Conservation (phyloP, 2,113 vertebrate genomes). For the Macrotus californicus region DNA sequence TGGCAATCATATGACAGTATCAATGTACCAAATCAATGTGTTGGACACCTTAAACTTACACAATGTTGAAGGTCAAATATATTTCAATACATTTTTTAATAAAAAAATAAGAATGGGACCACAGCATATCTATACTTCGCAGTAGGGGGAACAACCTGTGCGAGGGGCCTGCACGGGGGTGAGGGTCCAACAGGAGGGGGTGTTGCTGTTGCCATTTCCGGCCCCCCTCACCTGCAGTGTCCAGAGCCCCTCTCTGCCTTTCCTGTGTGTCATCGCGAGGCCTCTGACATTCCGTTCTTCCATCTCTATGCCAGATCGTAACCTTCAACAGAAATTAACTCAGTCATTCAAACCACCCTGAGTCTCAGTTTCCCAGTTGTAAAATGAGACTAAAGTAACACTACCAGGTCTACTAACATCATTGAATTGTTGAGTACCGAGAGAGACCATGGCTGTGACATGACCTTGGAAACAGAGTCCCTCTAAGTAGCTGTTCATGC, state of each 20-base stretch:
- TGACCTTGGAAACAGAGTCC: background rate
- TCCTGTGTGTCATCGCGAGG: accelerated
- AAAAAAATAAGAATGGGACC: background rate
- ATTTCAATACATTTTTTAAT: background rate
- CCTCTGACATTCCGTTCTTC: background rate
- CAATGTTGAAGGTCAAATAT: background rate
- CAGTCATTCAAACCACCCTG: background rate
- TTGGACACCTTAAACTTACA: background rate
- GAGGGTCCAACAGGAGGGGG: background rate
- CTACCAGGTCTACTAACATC: background rate
- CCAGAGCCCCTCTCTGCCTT: background rate
- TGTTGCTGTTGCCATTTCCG: accelerated
- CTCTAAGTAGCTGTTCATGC: background rate
- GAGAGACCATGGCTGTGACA: accelerated
- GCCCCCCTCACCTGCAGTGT: accelerated
- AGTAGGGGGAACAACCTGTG: background rate
- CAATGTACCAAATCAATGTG: background rate
- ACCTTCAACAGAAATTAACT: background rate
- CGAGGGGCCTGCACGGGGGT: accelerated
- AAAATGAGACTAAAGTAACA: background rate
- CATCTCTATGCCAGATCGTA: accelerated
- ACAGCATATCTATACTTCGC: background rate
- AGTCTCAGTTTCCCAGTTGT: background rate
- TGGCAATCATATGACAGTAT: background rate
- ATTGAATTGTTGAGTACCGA: background rate